phyloP scores from a whole-genome alignment of 2,888 invertebrate species.

The Agrochola litura region DNA sequence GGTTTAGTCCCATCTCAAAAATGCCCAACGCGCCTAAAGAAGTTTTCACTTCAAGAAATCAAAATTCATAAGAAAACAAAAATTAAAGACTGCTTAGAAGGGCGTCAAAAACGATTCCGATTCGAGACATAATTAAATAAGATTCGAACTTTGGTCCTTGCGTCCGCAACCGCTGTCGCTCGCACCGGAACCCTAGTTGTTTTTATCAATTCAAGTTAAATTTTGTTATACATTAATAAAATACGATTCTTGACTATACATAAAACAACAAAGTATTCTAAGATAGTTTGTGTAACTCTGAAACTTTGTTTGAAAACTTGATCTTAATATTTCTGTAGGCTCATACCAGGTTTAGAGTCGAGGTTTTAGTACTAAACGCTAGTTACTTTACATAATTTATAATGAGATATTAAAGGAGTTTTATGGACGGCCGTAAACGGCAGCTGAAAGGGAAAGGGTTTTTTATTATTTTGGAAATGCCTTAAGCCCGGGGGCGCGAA shows the following conservation, averaged over 20 bases:
- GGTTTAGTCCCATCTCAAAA: no score
- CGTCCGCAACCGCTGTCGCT: no score
- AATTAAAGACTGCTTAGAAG: neutral
- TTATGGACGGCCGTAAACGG: slow-evolving; percentile 64
- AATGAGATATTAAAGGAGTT: slow-evolving; percentile 68
- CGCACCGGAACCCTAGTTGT: neutral
- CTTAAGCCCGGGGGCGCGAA: slow-evolving; percentile 59
- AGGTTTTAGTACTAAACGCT: slow-evolving; percentile 44
- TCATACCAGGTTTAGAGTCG: slow-evolving; percentile 12
- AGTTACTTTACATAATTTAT: slow-evolving; percentile 68
- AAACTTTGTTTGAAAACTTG: slow-evolving; percentile 7
- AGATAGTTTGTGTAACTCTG: slow-evolving; percentile 4
- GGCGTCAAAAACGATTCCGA: neutral
- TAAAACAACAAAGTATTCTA: neutral
- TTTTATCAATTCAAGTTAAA: neutral
- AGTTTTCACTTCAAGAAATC: neutral
- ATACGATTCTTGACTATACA: neutral
- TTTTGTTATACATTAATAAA: neutral
- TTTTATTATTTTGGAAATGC: slow-evolving; percentile 71
- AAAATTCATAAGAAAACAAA: neutral
- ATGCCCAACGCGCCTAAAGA: no score
- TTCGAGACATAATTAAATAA: neutral
- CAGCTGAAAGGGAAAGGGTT: slow-evolving; percentile 62
- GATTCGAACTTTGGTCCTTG: slow-evolving; percentile 11
- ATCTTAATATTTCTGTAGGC: slow-evolving; percentile 11